Base-by-base conservation (phyloP, 2,113 vertebrate genomes). In the Aegypius monachus region DNA sequence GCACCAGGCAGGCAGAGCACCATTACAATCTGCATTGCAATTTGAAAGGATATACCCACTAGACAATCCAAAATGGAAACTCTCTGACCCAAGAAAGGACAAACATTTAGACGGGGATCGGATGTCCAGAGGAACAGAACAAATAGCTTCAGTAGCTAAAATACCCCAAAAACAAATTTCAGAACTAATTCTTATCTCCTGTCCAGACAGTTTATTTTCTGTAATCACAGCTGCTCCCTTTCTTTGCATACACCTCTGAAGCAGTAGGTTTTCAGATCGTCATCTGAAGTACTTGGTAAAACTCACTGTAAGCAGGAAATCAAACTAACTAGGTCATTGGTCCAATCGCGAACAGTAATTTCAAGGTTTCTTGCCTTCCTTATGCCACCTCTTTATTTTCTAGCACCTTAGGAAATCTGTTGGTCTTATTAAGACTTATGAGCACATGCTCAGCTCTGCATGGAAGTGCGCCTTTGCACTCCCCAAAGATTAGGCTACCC, bases 361-460 rank as follows among this genome's bases (percentile, higher is more conserved):
- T 86, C 82, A 81, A 81, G 71, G 66, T 47, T 73, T 58, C 78
- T 48, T 68, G 38, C 55, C 29, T 80, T 86, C 90, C 50, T 93
- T 25, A 20, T 3, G 32, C 23, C 63, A 59, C 17, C 47, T 73
- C 32, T 88, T 90, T 10, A 40, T 70, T 59, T 66, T 58, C 50
- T 25, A 71, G 63, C 59, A 90, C 67, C 75, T 81, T 4, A 15
- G 36, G 63, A 81, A 61, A 56, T 40, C 52, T 65, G 36, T 11
- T 34, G 66, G 22, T 29, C 47, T 55, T 56, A 15, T 16, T 12
- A 25, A n/a, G 72, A 80, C 43, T 47, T n/a, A 6, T 0, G 2
- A 66, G 45, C 31, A 18, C 1, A 0, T 2, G 16, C 68, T 71
- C 47, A 38, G 90, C 78, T 52, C 26, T n/a, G 55, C 0, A 1